Conservation (phyloP, 2,113 vertebrate genomes). For the Hipposideros armiger region DNA sequence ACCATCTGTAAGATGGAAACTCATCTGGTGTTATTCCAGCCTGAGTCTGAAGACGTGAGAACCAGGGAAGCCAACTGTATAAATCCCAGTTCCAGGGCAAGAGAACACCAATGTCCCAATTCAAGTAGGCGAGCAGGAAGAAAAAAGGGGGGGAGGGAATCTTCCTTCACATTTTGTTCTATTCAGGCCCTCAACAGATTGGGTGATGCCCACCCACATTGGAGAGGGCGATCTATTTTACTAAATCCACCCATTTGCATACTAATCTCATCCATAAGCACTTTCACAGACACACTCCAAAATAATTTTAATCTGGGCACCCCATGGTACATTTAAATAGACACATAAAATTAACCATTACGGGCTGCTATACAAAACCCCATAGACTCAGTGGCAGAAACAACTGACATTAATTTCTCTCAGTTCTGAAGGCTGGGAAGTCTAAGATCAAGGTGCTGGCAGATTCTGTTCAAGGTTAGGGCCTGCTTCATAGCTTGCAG, state of each 20-base stretch:
- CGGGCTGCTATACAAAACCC: background rate
- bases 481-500: background rate
- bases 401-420: background rate
- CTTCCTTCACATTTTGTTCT: background rate
- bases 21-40: background rate
- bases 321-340: background rate
- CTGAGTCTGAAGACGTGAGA: background rate
- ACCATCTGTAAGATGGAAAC: background rate
- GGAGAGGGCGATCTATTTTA: too few relatives aligned
- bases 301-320: background rate
- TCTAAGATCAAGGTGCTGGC: background rate
- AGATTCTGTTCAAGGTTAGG: background rate
- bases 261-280: background rate
- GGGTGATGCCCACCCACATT: too few relatives aligned
- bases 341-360: background rate
- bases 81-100: background rate
- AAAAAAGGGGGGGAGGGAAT: background rate
- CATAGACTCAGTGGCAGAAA: background rate
- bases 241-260: background rate
- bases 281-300: background rate
- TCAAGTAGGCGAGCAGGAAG: background rate
- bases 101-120: background rate
- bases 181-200: background rate
- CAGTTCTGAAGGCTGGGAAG: background rate
- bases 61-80: background rate